phyloP scores from a whole-genome alignment of 2,888 invertebrate genomes.

The Hypsopygia costalis region DNA sequence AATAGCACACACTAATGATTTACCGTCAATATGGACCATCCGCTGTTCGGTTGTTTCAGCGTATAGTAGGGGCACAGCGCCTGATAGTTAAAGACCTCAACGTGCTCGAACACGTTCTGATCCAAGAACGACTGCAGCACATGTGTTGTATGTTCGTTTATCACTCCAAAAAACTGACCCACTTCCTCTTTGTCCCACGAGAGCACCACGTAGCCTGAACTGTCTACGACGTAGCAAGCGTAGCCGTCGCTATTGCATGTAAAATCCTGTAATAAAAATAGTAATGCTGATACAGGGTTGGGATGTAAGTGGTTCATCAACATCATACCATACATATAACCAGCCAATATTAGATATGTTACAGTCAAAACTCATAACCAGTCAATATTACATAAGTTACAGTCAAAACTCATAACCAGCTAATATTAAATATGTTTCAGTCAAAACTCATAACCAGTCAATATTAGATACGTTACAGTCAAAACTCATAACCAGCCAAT shows the following conservation, averaged over 20 bases:
- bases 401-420: too few relatives aligned
- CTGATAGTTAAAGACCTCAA: constrained; percentile 92
- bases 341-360: too few relatives aligned
- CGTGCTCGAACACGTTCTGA: constrained; percentile 85
- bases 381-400: too few relatives aligned
- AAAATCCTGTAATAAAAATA: constrained; percentile 41
- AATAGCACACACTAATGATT: too few relatives aligned
- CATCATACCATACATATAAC: too few relatives aligned
- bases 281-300: too few relatives aligned
- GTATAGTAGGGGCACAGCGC: constrained; percentile 82
- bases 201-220: constrained; percentile 92
- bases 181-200: constrained; percentile 83
- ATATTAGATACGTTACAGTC: too few relatives aligned
- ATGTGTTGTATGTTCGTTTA: constrained; percentile 75
- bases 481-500: too few relatives aligned
- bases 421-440: too few relatives aligned
- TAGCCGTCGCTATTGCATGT: constrained; percentile 78
- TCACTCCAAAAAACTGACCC: constrained; percentile 92
- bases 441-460: too few relatives aligned
- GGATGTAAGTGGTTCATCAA: too few relatives aligned
- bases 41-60: constrained; percentile 32
- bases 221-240: constrained; percentile 94
- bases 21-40: constrained; percentile 54
- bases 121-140: constrained; percentile 88
- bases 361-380: too few relatives aligned